Base-by-base conservation (phyloP, 2,113 vertebrate species). In the Cyanoliseus patagonus region DNA sequence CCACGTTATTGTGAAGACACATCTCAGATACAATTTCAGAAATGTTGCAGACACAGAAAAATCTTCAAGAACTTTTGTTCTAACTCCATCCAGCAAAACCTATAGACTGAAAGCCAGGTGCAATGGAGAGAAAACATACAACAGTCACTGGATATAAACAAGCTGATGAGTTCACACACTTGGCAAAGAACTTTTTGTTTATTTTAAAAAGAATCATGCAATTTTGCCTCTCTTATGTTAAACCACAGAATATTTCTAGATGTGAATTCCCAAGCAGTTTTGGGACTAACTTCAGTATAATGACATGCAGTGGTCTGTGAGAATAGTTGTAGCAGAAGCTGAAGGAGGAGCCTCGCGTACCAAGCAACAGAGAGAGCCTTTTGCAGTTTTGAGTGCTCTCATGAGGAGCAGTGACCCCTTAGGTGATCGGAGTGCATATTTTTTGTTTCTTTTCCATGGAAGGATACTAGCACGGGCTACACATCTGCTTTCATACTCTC, bases 11-110 rank as follows among this genome's bases (percentile, higher is more conserved):
- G 30, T 39, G 13, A 55, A 87, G 35, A 61, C 3, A 78, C 12
- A 41, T 5, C 47, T 78, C 51, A 69, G 20, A 27, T 16, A 59
- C 23, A 35, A 35, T 24, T 24, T 49, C 77, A 73, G 83, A 83
- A 72, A 44, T 30, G 7, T 4, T 35, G 10, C 15, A 64, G 30
- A 63, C 13, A 39, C 35, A 47, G 4, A 68, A 52, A 86, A 93
- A 51, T 22, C 41, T 81, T 83, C 63, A 83, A 88, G 51, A 91
- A 72, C 44, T 94, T 88, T 53, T 63, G 91, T 83, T 33, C 82
- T 64, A 93, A 86, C 12, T 62, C 41, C 1, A 3, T 30, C 13
- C 37, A 92, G 55, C 47, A 94, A 82, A 72, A 82, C 10, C 16
- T 52, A 11, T 14, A 51, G 37, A 7, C 15, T 64, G 47, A 83